Conservation (phyloP, 2,888 invertebrate species). For the Yponomeuta cagnagella region DNA sequence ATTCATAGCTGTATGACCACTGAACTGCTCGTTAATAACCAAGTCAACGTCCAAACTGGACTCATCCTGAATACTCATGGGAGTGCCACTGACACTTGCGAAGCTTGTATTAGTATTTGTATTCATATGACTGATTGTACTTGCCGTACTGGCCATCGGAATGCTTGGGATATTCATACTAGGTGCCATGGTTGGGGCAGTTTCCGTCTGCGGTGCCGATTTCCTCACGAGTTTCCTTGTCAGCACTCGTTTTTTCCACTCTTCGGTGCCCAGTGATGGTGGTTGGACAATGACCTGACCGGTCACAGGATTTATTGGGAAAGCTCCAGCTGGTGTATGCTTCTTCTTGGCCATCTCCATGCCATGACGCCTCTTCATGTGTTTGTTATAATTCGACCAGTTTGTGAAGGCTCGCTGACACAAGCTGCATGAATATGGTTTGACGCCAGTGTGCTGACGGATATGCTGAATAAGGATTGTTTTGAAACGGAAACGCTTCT, state of each 20-base stretch:
- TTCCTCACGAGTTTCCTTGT: slow-evolving; percentile 5
- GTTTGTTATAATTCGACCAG: slow-evolving; percentile 87
- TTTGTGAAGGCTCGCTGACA: slow-evolving; percentile 82
- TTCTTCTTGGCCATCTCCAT: slow-evolving; percentile 48
- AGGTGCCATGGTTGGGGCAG: background rate
- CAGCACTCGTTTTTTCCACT: slow-evolving; percentile 46
- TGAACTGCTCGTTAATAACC: background rate
- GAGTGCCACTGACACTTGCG: background rate
- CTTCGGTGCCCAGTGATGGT: slow-evolving; percentile 35
- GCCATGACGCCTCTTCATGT: slow-evolving; percentile 85
- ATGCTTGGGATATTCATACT: background rate
- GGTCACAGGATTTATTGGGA: slow-evolving; percentile 45
- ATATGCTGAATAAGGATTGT: slow-evolving; percentile 81
- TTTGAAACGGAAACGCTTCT: slow-evolving; percentile 81
- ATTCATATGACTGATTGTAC: background rate
- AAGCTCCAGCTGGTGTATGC: slow-evolving; percentile 52
- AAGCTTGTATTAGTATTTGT: background rate
- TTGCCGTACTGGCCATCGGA: background rate
- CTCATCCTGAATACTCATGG: background rate
- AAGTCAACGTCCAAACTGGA: background rate
- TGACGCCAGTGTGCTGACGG: slow-evolving; percentile 79
- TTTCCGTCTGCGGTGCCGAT: background rate
- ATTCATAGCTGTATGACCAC: background rate
- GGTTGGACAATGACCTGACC: slow-evolving; percentile 34
- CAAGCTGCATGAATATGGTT: slow-evolving; percentile 81